Evolutionary conservation across 1,140 invertebrate genomes (phyloP).

Genomic region (Drosophila lowei): DNA sequence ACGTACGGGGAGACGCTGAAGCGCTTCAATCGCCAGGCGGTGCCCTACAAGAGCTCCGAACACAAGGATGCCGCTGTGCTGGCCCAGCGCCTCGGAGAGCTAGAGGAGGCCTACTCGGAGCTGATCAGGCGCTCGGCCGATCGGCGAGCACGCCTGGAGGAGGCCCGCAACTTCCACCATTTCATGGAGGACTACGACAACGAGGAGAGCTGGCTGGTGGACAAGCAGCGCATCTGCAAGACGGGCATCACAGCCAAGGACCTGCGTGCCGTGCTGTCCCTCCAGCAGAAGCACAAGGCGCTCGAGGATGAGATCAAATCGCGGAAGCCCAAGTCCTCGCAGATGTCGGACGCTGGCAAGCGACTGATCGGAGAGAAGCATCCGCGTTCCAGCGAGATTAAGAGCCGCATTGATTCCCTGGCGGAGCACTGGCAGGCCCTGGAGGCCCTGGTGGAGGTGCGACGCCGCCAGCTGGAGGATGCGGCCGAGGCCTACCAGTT

Average conservation of each 20-base stretch:
- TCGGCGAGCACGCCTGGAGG: constrained; percentile 92
- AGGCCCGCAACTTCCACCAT: constrained; percentile 96
- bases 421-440: constrained; percentile 94
- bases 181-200: constrained; percentile 97
- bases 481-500: constrained; percentile 97
- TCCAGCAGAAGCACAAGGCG: constrained; percentile 97
- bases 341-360: constrained; percentile 89
- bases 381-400: constrained; percentile 90
- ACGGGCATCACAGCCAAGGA: constrained; percentile 97
- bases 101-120: constrained; percentile 89
- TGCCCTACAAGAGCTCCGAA: constrained; percentile 84
- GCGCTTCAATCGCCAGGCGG: constrained; percentile 88
- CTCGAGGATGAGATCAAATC: constrained; percentile 96
- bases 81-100: constrained; percentile 87
- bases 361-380: constrained; percentile 90
- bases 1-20: constrained; percentile 92
- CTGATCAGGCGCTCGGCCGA: constrained; percentile 87
- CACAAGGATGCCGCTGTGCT: constrained; percentile 87
- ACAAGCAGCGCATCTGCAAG: constrained; percentile 95
- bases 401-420: constrained; percentile 90
- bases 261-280: constrained; percentile 92
- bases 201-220: constrained; percentile 96
- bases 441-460: constrained; percentile 91
- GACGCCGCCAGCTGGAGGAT: constrained; percentile 95
- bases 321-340: constrained; percentile 91